These are phyloP conservation scores for Microplitis demolitor DNA, from an alignment of 1,140 invertebrate species.

Conservation along the genomic window DNA sequence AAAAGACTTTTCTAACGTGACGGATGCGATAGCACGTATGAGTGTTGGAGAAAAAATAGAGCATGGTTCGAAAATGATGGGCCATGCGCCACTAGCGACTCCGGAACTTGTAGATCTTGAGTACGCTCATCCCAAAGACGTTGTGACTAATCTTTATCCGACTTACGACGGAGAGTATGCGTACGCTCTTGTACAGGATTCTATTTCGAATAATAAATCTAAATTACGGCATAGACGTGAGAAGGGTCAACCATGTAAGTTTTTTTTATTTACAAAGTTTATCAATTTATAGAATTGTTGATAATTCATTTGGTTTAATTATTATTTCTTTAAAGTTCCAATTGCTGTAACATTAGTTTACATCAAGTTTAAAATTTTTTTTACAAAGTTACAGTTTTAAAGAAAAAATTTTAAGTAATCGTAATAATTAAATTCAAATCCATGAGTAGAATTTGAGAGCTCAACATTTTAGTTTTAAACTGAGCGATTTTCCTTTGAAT, in stretches of 20 bases:
- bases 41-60: constrained; percentile 69
- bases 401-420: too few relatives aligned
- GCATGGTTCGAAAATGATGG: constrained; percentile 61
- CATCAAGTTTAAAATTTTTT: too few relatives aligned
- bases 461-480: too few relatives aligned
- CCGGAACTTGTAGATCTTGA: constrained; percentile 80
- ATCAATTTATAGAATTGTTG: not conserved
- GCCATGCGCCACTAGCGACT: constrained; percentile 79
- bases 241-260: constrained; percentile 69
- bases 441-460: too few relatives aligned
- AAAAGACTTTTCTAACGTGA: constrained; percentile 86
- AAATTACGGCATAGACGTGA: constrained; percentile 67
- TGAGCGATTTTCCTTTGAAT: too few relatives aligned
- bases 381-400: too few relatives aligned
- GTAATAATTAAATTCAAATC: too few relatives aligned
- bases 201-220: constrained; percentile 65
- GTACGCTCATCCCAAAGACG: constrained; percentile 71
- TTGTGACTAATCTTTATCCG: constrained; percentile 66
- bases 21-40: constrained; percentile 82
- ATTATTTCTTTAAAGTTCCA: constrained; percentile 13
- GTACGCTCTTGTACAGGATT: constrained; percentile 69
- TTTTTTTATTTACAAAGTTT: not conserved
- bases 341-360: too few relatives aligned
- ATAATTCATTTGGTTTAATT: too few relatives aligned
- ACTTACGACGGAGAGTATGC: constrained; percentile 66